phyloP scores from a whole-genome alignment of 35 echinoderm and acorn worm species.

The Ophiothrix spiculata region DNA sequence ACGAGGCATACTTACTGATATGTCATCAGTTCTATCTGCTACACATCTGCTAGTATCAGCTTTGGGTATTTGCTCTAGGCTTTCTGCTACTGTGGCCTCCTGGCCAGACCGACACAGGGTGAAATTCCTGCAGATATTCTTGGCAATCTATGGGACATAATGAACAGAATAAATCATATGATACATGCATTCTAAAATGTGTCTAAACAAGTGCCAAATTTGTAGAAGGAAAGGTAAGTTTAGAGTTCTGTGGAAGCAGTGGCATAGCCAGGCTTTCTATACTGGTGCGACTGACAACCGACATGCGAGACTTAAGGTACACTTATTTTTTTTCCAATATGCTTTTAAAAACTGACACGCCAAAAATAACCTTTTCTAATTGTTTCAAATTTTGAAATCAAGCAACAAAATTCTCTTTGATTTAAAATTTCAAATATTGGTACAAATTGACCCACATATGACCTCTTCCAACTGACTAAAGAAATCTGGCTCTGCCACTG shows the following conservation, averaged over 20 bases:
- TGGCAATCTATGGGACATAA: conserved; percentile 22
- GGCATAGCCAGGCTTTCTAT: neutral
- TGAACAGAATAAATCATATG: neutral
- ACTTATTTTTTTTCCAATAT: neutral
- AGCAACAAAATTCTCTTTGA: neutral
- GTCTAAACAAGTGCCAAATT: neutral
- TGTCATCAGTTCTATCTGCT: conserved; percentile 38
- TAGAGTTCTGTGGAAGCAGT: neutral
- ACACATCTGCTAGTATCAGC: conserved; percentile 41
- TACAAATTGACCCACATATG: too few species aligned
- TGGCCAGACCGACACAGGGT: conserved; percentile 48
- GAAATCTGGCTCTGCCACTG: too few species aligned
- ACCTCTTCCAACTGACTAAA: too few species aligned
- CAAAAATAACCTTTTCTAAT: neutral
- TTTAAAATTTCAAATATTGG: too few species aligned
- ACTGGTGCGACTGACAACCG: neutral
- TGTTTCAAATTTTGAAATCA: too few species aligned
- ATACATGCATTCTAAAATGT: neutral
- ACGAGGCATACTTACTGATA: conserved; percentile 25
- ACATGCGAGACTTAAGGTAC: neutral
- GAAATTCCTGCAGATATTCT: conserved; percentile 70
- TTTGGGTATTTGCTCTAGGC: conserved; percentile 43
- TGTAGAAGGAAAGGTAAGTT: too few species aligned
- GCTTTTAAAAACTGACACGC: neutral
- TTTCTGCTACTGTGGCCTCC: conserved; percentile 41